Base-by-base conservation (phyloP, 2,888 invertebrate genomes). In the Nomada ferruginata region DNA sequence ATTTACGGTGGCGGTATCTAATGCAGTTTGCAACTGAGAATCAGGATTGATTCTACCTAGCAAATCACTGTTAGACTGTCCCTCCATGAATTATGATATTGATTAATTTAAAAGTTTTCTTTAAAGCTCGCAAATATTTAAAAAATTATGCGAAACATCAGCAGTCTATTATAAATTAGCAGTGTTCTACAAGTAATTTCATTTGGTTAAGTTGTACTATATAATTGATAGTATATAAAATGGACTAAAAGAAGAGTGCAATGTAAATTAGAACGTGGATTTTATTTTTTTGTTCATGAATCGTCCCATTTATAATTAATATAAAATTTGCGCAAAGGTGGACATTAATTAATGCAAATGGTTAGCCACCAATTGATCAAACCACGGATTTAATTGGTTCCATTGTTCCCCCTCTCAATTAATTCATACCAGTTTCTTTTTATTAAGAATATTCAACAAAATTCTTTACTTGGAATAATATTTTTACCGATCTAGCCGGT, bases 1-100 rank as follows among this genome's bases (percentile, higher is more conserved):
- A 69, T 83, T 83, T 76, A 73, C 50, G 68, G 29, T 65, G 50
- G 23, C 23, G 23, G 47, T 59, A 23, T 63, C 44, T 60, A 76
- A 72, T 69, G 26, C 47, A 50, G 76, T 77, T 70, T 60, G 65
- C 50, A 76, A 82, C 63, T 53, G 50, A 65, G 76, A 53, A 77
- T 83, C 69, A 61, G 26, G 69, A 77, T 81, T 66, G 50, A 81
- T 73, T 42, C 52, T 50, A 29, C 10, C 7, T 7, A 9, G 7
- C 2, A 26, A 57, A 50, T 60, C 61, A 52, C 7, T 9, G 23
- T 23, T 61, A 26, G n/a, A 18, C 23, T 20, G 15, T 3, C 47
- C 3, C 18, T 23, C 18, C 7, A 2, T 26, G 18, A 15, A 57
- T 57, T 44, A 47, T 42, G 1, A 36, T 36, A 36, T 36, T 36